Base-by-base conservation (phyloP, 1,140 invertebrate species). In the Radopholus similis region DNA sequence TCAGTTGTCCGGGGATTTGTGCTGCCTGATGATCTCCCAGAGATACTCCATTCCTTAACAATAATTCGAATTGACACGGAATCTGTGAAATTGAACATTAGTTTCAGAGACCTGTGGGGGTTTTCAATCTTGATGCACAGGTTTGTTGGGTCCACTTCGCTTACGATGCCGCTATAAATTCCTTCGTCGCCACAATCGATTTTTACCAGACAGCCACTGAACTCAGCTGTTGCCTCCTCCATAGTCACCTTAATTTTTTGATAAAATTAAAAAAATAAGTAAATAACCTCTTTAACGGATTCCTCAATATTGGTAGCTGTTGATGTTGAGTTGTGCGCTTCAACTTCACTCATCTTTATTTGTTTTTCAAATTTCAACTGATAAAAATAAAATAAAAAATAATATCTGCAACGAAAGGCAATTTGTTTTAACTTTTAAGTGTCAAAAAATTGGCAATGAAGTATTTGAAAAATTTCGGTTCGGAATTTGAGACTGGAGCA, bases 131-230 rank as follows among this genome's bases (percentile, higher is more conserved):
- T 67, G 6, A 79, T 54, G 15, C 70, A 32, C 11, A 35, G 65
- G 8, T 62, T 69, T 35, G 34, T 58, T 1, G 56, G 30, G 56
- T 70, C 69, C 6, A 68, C 47, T 18, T 65, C 18, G 11, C 42
- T 21, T 9, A 76, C 54, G 35, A 56, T 63, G 23, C 79, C 77
- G 51, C 80, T 73, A 62, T 65, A 82, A 54, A 47, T 66, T 35
- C 68, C 70, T 26, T 72, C 65, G 30, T 66, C 67, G 1, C 70
- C 72, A 37, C 70, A 79, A 40, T 81, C 68, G 3, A 76, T 53
- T 1, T 68, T 34, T 4, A 78, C 63, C 1, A 81, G 60, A 32
- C 56, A 64, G 51, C 76, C 76, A 44, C 71, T 38, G 40, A 79
- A 68, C 15, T 66, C 67, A 15, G 44, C 44, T n/a, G 68, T 62